A percentile compares a stretch with the other conserved stretches of the same genome.
phyloP scores from a whole-genome alignment of 2,797 vertebrate species.

The Adrianichthys oophorus region DNA sequence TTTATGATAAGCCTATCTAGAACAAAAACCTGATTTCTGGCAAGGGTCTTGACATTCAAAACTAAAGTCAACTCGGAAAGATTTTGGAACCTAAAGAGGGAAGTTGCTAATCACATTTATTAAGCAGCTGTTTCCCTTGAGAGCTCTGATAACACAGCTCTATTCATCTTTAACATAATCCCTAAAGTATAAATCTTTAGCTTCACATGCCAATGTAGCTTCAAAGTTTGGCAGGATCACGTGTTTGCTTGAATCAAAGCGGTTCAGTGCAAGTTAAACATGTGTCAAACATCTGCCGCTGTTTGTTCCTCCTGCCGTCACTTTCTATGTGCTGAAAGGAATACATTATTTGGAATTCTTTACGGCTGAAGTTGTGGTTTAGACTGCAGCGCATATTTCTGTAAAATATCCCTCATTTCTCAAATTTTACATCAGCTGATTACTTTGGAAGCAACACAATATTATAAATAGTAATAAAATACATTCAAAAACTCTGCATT shows the following conservation, averaged over 20 bases:
- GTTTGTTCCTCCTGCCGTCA: slow-evolving; percentile 18
- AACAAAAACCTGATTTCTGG: no score
- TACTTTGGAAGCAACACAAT: background rate
- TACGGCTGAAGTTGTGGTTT: slow-evolving; percentile 9
- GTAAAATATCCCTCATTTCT: slow-evolving; percentile 7
- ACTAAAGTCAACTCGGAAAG: no score
- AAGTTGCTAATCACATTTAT: background rate
- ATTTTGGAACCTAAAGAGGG: no score
- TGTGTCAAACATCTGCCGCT: slow-evolving; percentile 27
- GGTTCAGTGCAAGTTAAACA: slow-evolving; percentile 18
- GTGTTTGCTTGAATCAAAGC: slow-evolving; percentile 15
- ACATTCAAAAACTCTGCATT: background rate
- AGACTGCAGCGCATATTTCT: slow-evolving; percentile 6
- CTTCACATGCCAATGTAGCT: slow-evolving; percentile 4
- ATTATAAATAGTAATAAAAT: background rate
- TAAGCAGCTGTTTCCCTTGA: background rate
- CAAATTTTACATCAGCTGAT: no score
- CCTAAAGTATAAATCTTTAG: slow-evolving; percentile 13
- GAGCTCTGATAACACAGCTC: slow-evolving; percentile 5
- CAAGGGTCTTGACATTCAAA: no score
- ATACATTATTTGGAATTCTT: slow-evolving; percentile 27
- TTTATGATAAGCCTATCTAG: no score
- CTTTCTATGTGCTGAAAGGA: slow-evolving; percentile 14
- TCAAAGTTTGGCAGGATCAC: slow-evolving; percentile 17
- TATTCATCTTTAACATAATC: slow-evolving; percentile 12